Conservation (phyloP, 2,888 invertebrate genomes). For the Laspeyria flexula region DNA sequence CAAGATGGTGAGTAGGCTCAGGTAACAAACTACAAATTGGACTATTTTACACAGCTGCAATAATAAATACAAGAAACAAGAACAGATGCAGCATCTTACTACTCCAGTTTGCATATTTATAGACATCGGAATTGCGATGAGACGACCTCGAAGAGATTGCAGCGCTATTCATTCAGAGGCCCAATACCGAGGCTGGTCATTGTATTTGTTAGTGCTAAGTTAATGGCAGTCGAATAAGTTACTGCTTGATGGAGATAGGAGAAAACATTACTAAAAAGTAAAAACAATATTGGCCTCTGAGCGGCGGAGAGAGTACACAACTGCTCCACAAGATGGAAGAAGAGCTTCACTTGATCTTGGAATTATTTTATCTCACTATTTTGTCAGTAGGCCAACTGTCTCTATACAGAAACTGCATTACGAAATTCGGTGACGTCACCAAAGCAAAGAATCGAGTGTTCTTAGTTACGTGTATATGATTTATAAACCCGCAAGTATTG, state of each 20-base stretch:
- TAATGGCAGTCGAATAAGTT: neutral
- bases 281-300: too few species aligned
- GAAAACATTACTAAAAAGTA: neutral
- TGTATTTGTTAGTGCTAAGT: constrained; percentile 34
- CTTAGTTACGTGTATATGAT: constrained; percentile 56
- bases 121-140: constrained; percentile 47
- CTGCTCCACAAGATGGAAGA: too few species aligned
- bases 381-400: neutral
- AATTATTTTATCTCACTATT: neutral
- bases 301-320: too few species aligned
- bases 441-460: constrained; percentile 41
- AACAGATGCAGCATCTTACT: constrained; percentile 25
- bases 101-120: constrained; percentile 47
- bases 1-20: too few species aligned
- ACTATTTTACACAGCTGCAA: too few species aligned
- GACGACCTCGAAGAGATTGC: constrained; percentile 47
- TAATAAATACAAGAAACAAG: too few species aligned
- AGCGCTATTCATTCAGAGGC: constrained; percentile 40
- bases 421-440: constrained; percentile 34
- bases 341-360: neutral
- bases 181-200: constrained; percentile 32
- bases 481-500: constrained; percentile 60
- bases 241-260: neutral
- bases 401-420: constrained; percentile 26
- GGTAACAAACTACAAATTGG: too few species aligned